Evolutionary conservation across 2,113 vertebrate species (phyloP).

Genomic region (Gasterosteus aculeatus): DNA sequence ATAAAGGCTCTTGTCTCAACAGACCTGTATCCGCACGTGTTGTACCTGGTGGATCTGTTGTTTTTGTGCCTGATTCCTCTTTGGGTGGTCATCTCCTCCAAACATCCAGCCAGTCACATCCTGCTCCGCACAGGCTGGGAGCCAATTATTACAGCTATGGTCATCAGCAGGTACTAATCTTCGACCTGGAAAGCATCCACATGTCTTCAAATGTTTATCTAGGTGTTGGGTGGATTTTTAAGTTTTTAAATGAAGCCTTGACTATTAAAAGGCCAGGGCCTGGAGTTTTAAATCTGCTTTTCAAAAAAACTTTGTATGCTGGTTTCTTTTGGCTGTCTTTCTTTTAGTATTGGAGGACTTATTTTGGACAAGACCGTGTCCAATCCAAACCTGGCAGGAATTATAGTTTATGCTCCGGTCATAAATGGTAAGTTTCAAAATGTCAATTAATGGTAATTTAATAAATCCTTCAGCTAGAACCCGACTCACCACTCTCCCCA

Average conservation of each 20-base stretch:
- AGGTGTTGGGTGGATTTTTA: background rate
- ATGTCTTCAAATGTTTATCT: background rate
- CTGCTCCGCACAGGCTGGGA: constrained; percentile 91
- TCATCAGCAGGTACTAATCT: constrained; percentile 90
- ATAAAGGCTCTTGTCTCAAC: constrained; percentile 27
- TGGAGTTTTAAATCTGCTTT: background rate
- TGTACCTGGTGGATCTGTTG: constrained; percentile 82
- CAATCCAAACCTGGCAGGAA: constrained; percentile 90
- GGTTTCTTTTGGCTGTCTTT: constrained; percentile 37
- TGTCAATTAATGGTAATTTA: background rate
- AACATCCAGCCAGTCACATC: constrained; percentile 83
- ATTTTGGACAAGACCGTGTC: constrained; percentile 94
- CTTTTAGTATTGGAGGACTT: constrained; percentile 92
- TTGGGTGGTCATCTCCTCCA: constrained; percentile 86
- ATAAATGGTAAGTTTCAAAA: constrained; percentile 88
- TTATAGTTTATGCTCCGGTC: constrained; percentile 93
- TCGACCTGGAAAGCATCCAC: background rate
- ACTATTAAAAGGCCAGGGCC: background rate
- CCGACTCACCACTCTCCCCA: background rate
- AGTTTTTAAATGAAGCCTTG: background rate
- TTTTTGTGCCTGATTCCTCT: constrained; percentile 87
- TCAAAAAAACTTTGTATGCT: background rate
- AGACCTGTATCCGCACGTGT: constrained; percentile 85
- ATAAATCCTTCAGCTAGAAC: background rate
- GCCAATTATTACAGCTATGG: constrained; percentile 92